These are phyloP conservation scores for Scalopus aquaticus DNA, from an alignment of 2,113 vertebrate species.

Conservation along the genomic window DNA sequence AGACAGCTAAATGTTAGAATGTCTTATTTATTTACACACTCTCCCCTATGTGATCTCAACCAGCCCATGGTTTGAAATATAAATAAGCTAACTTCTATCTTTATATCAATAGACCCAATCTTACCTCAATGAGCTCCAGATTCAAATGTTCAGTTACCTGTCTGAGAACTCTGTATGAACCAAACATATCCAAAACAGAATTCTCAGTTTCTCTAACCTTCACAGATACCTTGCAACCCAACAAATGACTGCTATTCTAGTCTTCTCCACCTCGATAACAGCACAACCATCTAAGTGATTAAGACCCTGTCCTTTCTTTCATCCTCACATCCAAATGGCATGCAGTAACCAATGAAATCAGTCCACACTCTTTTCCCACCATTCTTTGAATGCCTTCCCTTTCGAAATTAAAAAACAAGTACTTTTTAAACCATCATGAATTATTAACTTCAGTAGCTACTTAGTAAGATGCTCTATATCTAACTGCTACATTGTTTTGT, in stretches of 20 bases:
- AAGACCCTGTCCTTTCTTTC: not conserved
- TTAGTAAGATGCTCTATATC: not conserved
- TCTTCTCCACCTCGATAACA: not conserved
- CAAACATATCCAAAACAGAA: not conserved
- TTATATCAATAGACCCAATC: not conserved
- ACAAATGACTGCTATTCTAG: not conserved
- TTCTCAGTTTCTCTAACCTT: not conserved
- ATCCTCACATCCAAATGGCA: not conserved
- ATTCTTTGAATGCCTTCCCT: not conserved
- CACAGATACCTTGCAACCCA: not conserved
- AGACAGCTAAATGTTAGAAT: not conserved
- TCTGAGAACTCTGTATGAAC: not conserved
- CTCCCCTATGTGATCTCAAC: not conserved
- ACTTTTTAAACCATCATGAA: constrained; percentile 8
- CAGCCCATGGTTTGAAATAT: not conserved
- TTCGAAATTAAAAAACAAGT: not conserved
- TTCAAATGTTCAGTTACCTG: not conserved
- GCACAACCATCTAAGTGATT: not conserved
- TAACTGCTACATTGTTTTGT: not conserved
- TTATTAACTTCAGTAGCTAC: constrained; percentile 6
- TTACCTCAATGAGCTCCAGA: not conserved
- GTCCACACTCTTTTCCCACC: not conserved
- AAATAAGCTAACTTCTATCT: not conserved
- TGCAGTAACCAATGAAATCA: not conserved
- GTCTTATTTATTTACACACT: not conserved